Base-by-base conservation (phyloP, 2,113 vertebrate genomes). In the Pogonocichla stellata region DNA sequence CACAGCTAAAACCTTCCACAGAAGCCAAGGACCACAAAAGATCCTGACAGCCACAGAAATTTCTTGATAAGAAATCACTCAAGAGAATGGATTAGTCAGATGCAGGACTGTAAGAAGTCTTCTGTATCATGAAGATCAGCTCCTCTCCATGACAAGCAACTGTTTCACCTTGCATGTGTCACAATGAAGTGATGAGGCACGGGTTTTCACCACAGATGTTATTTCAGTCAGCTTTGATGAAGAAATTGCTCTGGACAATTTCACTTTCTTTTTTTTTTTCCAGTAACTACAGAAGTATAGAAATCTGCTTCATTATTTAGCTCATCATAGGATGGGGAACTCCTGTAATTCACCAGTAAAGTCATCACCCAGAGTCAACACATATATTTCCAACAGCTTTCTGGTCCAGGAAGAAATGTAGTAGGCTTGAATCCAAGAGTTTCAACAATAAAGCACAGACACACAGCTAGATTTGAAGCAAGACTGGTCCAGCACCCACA, bases 241-340 rank as follows among this genome's bases (percentile, higher is more conserved):
- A 95, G 33, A 86, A 81, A 89, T 50, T 67, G 36, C 50, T 80
- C 93, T 86, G 90, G 74, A 80, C 14, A 79, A 69, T 86, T 90
- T 95, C 66, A 69, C 36, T 86, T 86, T 43, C 16, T 0, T 42
- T 77, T 9, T 84, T 9, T 84, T 42, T 69, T 31, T 26, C 0
- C 8, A 79, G 57, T 56, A 80, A 80, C 36, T 90, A 74, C n/a
- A 61, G 40, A 80, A 86, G 61, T 53, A 61, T 8, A 88, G 42
- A 80, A 72, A 25, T 50, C 42, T 75, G 45, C 36, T 90, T 92
- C 31, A 38, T 90, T 82, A 45, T 80, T 92, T 88, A 92, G 54
- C 45, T 90, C 62, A 56, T 90, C 29, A 22, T 50, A 31, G 11
- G 23, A 80, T 28, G 45, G 14, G 23, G 25, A 72, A 62, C 72